Evolutionary conservation across 2,888 invertebrate genomes (phyloP).

Genomic region (Falcaria lacertinaria): DNA sequence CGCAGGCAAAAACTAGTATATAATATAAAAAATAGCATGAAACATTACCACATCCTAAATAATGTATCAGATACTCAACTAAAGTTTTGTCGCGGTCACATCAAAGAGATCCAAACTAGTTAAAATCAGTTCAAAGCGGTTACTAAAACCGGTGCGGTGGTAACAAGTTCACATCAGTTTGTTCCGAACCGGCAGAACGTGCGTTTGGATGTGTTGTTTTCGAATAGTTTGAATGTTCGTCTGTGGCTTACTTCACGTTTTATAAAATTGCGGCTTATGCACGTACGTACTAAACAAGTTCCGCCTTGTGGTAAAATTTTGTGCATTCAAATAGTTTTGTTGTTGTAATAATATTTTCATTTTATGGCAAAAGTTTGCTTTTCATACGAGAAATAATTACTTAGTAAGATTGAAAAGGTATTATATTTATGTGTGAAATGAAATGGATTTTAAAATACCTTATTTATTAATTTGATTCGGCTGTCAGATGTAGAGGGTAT

Average conservation of each 20-base stretch:
- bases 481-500: too few species aligned
- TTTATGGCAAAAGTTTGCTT: too few species aligned
- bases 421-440: too few species aligned
- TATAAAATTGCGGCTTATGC: not conserved
- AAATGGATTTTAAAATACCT: too few species aligned
- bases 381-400: too few species aligned
- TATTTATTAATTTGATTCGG: too few species aligned
- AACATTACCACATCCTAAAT: conserved; percentile 8
- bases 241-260: conserved; percentile 7
- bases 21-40: too few species aligned
- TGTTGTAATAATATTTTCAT: too few species aligned
- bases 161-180: conserved; percentile 27
- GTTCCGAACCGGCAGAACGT: not conserved
- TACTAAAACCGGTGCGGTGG: conserved; percentile 20
- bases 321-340: not conserved
- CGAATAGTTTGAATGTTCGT: conserved; percentile 9
- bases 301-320: not conserved
- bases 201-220: conserved; percentile 8
- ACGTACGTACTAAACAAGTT: too few species aligned
- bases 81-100: conserved; percentile 33
- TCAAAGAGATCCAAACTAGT: conserved; percentile 31
- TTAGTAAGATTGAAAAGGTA: too few species aligned
- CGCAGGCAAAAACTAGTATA: too few species aligned
- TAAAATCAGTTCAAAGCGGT: conserved; percentile 20
- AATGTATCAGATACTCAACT: conserved; percentile 14